Percentiles rank a stretch among this genome's conserved stretches.
phyloP scores from a whole-genome alignment of 2,113 vertebrate species.

The Camelus bactrianus region DNA sequence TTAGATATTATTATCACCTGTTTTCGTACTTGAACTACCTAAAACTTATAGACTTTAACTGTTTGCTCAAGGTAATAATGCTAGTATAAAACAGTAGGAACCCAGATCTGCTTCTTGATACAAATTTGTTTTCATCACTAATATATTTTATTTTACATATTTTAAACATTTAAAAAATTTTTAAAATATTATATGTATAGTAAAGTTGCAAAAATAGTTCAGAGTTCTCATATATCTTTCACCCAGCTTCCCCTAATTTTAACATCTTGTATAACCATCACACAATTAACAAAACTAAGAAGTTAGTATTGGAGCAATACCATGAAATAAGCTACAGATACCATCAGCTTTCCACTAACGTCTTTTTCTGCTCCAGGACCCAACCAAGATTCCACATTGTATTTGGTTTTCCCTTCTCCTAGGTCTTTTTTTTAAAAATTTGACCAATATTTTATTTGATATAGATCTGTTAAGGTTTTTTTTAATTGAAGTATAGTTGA shows the following conservation, averaged over 20 bases:
- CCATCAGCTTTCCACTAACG: not conserved
- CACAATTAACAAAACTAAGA: not conserved
- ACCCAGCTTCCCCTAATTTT: not conserved
- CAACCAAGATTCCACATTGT: not conserved
- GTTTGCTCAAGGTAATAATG: not conserved
- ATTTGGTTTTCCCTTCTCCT: not conserved
- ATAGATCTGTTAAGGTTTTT: not conserved
- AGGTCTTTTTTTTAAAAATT: not conserved
- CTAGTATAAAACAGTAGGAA: not conserved
- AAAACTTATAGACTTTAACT: not conserved
- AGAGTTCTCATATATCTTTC: not conserved
- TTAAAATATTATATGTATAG: not conserved
- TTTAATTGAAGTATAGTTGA: not conserved
- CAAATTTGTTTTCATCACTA: not conserved
- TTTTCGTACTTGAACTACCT: not conserved
- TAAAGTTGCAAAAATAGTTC: not conserved
- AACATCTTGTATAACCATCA: not conserved
- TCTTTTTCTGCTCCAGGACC: not conserved
- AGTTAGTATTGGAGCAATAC: not conserved
- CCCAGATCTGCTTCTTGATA: not conserved
- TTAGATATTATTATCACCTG: not conserved
- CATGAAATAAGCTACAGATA: not conserved
- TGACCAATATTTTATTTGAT: not conserved
- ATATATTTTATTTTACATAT: not conserved
- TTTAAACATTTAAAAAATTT: not conserved